phyloP scores from a whole-genome alignment of 2,888 invertebrate species.

The Cerastis leucographa region DNA sequence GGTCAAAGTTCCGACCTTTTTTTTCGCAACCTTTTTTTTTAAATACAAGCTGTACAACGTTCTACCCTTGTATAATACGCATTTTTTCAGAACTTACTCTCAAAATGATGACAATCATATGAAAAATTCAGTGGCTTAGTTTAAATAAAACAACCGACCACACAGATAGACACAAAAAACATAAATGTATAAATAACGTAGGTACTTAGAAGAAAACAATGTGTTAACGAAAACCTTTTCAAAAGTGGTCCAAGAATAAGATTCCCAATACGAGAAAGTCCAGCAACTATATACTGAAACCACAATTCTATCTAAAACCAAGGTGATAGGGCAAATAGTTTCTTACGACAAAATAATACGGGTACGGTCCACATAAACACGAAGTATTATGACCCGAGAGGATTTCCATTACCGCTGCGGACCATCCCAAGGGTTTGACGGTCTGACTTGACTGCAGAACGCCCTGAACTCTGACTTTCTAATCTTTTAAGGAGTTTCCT shows the following conservation, averaged over 20 bases:
- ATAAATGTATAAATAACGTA: too few species aligned
- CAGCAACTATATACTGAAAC: background rate
- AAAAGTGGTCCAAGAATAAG: background rate
- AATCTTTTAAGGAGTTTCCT: background rate
- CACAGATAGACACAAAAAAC: too few species aligned
- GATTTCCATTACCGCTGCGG: conserved; percentile 27
- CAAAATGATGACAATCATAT: too few species aligned
- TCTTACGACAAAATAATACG: conserved; percentile 37
- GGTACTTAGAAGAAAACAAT: background rate
- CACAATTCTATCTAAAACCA: conserved; percentile 5
- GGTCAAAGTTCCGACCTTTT: too few species aligned
- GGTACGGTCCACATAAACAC: conserved; percentile 47
- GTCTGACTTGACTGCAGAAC: conserved; percentile 25
- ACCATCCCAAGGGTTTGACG: conserved; percentile 17
- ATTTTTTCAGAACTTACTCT: too few species aligned
- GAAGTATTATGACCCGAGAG: conserved; percentile 36
- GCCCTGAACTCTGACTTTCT: conserved; percentile 4
- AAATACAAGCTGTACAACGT: too few species aligned
- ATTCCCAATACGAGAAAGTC: background rate
- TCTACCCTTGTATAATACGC: too few species aligned
- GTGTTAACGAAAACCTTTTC: background rate
- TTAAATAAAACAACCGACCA: too few species aligned
- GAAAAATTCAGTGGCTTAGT: too few species aligned
- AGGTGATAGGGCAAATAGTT: conserved; percentile 24
- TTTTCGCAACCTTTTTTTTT: too few species aligned